Evolutionary conservation across 1,140 invertebrate genomes (phyloP), one percentile per base, ranked within the genome.

Genomic region (Brachionus asplanchnoidis): DNA sequence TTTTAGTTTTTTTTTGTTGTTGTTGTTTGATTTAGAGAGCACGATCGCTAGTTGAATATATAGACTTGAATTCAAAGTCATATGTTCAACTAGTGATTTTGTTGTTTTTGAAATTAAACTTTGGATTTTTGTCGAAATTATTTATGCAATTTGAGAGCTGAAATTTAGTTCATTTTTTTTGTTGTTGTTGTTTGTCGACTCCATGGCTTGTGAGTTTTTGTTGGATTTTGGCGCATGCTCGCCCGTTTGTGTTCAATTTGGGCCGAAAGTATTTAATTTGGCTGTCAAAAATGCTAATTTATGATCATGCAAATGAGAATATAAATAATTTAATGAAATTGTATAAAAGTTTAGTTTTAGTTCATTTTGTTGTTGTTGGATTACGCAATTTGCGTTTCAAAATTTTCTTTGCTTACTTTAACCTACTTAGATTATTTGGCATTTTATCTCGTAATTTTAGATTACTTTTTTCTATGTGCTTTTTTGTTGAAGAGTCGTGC

Each of bases 11-110:
- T n/a, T n/a, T n/a, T n/a, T n/a, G n/a, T n/a, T n/a, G n/a, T n/a
- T n/a, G n/a, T n/a, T 73, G 17, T 68, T 68, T 32, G 32, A 68
- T 68, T 68, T 26, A 11, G n/a, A 32, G 32, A 28, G n/a, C 32
- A 32, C 26, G 23, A 73, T 42, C 32, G 3, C 32, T 42, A 42
- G 36, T 8, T n/a, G 11, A 20, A 17, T 42, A 73, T 73, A 42
- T 73, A 73, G 36, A 42, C 36, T 40, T 3, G 42, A 20, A 60
- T 60, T 60, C 17, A 26, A 60, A 40, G 40, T 73, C 68, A 73
- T 44, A 46, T 73, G 68, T 73, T 73, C 68, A 73, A 73, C 68
- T 40, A 73, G 36, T 73, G 68, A 73, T 73, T 73, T 73, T 0
- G 5, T 17, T 40, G 32, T 73, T 73, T 36, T 44, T 73, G 68